Evolutionary conservation across 2,113 vertebrate genomes (phyloP).

Genomic region (Lipophrys pholis): DNA sequence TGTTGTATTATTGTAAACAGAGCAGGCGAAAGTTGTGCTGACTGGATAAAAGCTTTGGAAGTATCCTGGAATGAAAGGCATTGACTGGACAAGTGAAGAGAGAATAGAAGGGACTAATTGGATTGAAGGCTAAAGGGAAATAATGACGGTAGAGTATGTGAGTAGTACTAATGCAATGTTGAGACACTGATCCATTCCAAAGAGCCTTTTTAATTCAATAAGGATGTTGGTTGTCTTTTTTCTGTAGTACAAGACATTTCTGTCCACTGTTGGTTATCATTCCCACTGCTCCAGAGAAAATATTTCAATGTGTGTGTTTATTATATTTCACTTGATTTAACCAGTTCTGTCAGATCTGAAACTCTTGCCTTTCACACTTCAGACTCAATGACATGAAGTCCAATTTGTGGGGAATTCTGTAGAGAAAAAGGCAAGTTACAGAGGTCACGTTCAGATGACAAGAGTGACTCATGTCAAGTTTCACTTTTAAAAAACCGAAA

Average conservation of each 20-base stretch:
- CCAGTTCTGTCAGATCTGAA: too few species aligned
- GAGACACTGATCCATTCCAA: neutral
- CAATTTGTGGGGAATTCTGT: slow-evolving; percentile 7
- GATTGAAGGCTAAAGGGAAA: slow-evolving; percentile 36
- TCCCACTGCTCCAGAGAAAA: too few species aligned
- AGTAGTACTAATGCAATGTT: neutral
- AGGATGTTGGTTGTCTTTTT: neutral
- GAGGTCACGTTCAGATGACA: neutral
- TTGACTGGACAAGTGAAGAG: slow-evolving; percentile 22
- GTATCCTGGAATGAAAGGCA: slow-evolving; percentile 10
- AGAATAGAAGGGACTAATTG: slow-evolving; percentile 38
- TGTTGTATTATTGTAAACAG: neutral
- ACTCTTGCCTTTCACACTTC: too few species aligned
- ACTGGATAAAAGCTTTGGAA: slow-evolving; percentile 30
- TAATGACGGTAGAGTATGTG: slow-evolving; percentile 14
- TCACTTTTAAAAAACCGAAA: slow-evolving; percentile 6
- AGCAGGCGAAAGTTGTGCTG: neutral
- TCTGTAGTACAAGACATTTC: too few species aligned
- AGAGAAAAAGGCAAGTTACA: too few species aligned
- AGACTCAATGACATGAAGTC: neutral
- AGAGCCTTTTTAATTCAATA: slow-evolving; percentile 5
- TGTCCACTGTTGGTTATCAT: too few species aligned
- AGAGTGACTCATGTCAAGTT: neutral
- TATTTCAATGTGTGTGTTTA: too few species aligned
- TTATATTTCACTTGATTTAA: too few species aligned